Conservation (phyloP, 2,113 vertebrate species). For the Chrysemys picta region DNA sequence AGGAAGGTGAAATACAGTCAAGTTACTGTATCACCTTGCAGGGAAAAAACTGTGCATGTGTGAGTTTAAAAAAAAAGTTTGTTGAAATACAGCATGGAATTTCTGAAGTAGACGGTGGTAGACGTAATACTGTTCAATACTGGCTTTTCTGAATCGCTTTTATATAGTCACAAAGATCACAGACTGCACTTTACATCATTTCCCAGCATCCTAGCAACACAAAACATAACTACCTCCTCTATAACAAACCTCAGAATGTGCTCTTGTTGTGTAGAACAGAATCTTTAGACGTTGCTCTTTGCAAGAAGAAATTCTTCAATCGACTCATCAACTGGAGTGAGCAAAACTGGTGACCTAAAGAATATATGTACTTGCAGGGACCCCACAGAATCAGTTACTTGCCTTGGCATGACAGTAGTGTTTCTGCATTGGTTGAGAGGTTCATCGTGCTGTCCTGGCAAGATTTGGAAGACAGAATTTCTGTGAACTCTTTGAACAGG, state of each 20-base stretch:
- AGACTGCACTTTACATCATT: not conserved
- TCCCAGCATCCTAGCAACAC: conserved; percentile 1
- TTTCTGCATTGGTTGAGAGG: not conserved
- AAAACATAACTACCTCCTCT: not conserved
- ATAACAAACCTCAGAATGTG: not conserved
- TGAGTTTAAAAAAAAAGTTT: not conserved
- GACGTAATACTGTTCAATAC: not conserved
- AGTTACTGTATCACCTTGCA: conserved; percentile 4
- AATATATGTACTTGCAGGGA: not conserved
- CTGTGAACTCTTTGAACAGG: not conserved
- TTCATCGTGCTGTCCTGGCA: not conserved
- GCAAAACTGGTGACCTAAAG: not conserved
- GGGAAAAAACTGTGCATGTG: not conserved
- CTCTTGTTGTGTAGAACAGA: not conserved
- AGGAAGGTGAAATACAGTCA: not conserved
- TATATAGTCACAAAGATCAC: not conserved
- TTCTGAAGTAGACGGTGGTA: conserved; percentile 4
- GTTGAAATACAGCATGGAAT: not conserved
- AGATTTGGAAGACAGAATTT: not conserved
- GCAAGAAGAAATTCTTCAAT: conserved; percentile 14
- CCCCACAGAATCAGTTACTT: not conserved
- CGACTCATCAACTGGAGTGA: not conserved
- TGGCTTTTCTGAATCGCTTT: not conserved
- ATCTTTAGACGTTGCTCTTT: not conserved
- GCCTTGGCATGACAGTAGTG: not conserved